phyloP scores from a whole-genome alignment of 2,113 vertebrate genomes.

The Cathartes aura region DNA sequence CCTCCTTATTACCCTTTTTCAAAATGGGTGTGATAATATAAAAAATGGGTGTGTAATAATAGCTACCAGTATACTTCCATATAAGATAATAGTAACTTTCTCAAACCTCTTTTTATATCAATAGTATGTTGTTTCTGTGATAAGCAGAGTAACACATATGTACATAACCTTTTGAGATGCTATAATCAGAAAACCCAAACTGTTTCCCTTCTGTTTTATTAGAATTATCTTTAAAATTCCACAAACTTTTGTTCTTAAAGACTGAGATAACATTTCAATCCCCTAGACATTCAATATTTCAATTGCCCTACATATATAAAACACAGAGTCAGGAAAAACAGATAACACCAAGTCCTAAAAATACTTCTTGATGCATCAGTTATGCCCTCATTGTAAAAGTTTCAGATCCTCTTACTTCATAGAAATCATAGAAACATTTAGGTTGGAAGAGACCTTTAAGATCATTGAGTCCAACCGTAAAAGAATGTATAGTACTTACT shows the following conservation, averaged over 20 bases:
- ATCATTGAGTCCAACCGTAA: neutral
- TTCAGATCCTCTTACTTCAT: neutral
- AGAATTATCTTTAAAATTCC: neutral
- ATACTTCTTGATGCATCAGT: neutral
- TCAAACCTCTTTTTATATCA: neutral
- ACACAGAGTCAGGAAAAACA: neutral
- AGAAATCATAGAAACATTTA: neutral
- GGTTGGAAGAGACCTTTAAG: neutral
- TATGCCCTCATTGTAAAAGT: neutral
- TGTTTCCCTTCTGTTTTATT: neutral
- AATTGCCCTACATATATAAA: neutral
- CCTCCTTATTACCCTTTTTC: neutral
- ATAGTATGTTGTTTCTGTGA: neutral
- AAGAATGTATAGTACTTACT: accelerated
- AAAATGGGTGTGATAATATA: neutral
- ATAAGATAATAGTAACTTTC: neutral
- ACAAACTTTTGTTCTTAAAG: neutral
- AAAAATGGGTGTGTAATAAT: neutral
- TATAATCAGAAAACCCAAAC: neutral
- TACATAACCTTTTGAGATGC: neutral
- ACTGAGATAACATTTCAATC: neutral
- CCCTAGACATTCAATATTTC: neutral
- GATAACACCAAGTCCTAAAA: neutral
- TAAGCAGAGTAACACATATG: neutral
- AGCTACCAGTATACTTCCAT: neutral